Evolutionary conservation across 2,888 invertebrate species (phyloP), one percentile per base, ranked within the genome.

Genomic region (Belgica antarctica): DNA sequence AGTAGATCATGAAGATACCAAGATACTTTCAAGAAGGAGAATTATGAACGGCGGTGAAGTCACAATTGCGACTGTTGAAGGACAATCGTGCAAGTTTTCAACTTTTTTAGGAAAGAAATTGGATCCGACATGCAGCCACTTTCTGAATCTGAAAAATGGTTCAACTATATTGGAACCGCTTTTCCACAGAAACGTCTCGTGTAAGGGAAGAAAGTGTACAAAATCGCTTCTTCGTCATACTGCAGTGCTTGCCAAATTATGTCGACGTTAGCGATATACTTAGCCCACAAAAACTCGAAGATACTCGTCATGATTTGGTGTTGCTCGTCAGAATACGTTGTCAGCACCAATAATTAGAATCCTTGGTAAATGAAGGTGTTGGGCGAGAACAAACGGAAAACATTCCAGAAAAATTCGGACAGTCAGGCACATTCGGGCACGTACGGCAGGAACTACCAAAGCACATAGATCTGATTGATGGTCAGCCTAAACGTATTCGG

Each of bases 171-270:
- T 0, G 73, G 72, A 31, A 28, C 17, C 4, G 62, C 62, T 34
- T 34, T 28, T 22, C 71, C 62, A 36, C 73, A 73, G 15, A 69
- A 70, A 2, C 28, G n/a, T 1, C 27, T 7, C 4, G 72, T 63
- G 36, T 61, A 73, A 17, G 73, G 73, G 52, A 65, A 72, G 59
- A 62, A 73, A 7, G 73, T 72, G 47, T 70, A 73, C 12, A 73
- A 1, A 0, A 70, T 12, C 8, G 61, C 70, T 34, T 70, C 70
- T 22, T 61, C 25, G 2, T 25, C 28, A 22, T 36, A 41, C n/a
- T 24, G 36, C 1, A 1, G 5, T 5, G 46, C 25, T 24, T 27
- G 34, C 15, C 34, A 61, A n/a, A 70, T 24, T 15, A 70, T 41
- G 15, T 61, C 41, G 1, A 25, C 34, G 28, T 70, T 70, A 1